Evolutionary conservation across 2,888 invertebrate species (phyloP), one percentile per base, ranked within the genome.

Genomic region (Carterocephalus palaemon): DNA sequence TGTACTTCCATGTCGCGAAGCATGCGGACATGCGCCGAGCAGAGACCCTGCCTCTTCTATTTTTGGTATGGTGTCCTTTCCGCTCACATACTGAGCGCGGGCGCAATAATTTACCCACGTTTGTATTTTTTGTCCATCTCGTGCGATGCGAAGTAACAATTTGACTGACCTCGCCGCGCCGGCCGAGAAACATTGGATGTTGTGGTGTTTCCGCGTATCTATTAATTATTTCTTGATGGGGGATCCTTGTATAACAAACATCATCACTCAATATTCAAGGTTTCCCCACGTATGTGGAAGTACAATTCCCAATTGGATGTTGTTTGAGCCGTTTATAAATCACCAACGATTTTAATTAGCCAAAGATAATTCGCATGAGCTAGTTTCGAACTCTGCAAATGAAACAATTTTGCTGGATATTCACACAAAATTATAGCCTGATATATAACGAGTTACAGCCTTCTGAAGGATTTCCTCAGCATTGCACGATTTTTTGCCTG

Each of bases 31-130:
- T 75, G 50, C 53, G 67, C 38, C 48, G 57, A 56, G 57, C 62
- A 59, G 62, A 75, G 76, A 77, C 82, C 81, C 81, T 82, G 83
- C 67, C 57, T 64, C 59, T 53, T 70, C 82, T 83, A 83, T 83
- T 83, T 83, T 82, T 72, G 81, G 77, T 72, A 50, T 62, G 66
- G n/a, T 67, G 67, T 67, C 71, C 67, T 75, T 75, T 77, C 74
- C 73, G 70, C 62, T 62, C 56, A 59, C 60, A 67, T 57, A 61
- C 53, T 38, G 42, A 53, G 46, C 41, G 42, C 45, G 28, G 51
- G 38, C 46, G 51, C 47, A 48, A 41, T 38, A 33, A 20, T 41
- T 52, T 26, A 34, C 20, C 9, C 7, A 19, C 15, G 36, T 46
- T 45, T 33, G 40, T 46, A 38, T 46, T 57, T 58, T 61, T 60